These are phyloP conservation scores for Halcyon senegalensis DNA, from an alignment of 2,113 vertebrate species.

Conservation along the genomic window DNA sequence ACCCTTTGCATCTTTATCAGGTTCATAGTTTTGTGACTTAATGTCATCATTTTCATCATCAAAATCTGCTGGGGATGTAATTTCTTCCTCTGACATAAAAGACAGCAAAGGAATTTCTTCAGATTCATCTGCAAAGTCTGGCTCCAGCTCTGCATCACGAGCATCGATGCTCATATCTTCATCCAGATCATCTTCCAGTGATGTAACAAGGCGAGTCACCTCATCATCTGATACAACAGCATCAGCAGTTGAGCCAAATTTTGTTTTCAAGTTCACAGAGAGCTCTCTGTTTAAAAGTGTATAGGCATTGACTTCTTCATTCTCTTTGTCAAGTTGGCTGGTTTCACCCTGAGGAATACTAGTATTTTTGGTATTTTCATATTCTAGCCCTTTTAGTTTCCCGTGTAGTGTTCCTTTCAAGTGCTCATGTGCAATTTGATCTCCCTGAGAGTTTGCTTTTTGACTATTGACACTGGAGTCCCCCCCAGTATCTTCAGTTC, in stretches of 20 bases:
- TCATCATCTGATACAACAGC: slow-evolving; percentile 85
- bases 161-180: slow-evolving; percentile 66
- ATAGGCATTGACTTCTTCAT: slow-evolving; percentile 62
- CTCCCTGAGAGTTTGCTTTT: slow-evolving; percentile 59
- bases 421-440: slow-evolving; percentile 50
- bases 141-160: slow-evolving; percentile 33
- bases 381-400: slow-evolving; percentile 72
- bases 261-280: slow-evolving; percentile 82
- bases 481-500: slow-evolving; percentile 8
- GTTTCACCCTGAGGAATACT: slow-evolving; percentile 56
- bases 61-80: not conserved
- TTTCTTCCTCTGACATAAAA: slow-evolving; percentile 46
- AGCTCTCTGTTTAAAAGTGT: slow-evolving; percentile 74
- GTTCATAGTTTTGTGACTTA: not conserved
- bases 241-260: slow-evolving; percentile 86
- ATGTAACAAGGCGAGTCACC: slow-evolving; percentile 81
- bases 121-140: slow-evolving; percentile 40
- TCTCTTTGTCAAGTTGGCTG: slow-evolving; percentile 54
- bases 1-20: not conserved
- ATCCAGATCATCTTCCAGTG: slow-evolving; percentile 72
- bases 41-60: not conserved
- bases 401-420: slow-evolving; percentile 60
- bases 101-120: slow-evolving; percentile 74
- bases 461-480: slow-evolving; percentile 18
- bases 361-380: slow-evolving; percentile 76